A percentile compares a stretch with the other conserved stretches of the same genome.
These are phyloP conservation scores for Bujurquina vittata DNA, from an alignment of 2,113 vertebrate species.

Conservation along the genomic window DNA sequence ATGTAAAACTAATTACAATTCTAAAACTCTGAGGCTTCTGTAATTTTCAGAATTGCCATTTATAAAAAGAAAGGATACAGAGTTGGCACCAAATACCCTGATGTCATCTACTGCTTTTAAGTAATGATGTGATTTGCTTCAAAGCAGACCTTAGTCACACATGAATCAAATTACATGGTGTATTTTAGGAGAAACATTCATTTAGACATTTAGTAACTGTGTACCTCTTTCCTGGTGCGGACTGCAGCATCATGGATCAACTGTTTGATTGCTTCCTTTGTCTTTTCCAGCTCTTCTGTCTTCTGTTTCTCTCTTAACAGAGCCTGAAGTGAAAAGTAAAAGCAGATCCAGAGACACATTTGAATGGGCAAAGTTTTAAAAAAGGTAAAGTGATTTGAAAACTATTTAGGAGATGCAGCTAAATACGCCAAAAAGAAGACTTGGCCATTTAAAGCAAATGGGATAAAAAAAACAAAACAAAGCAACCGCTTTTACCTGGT, in stretches of 20 bases:
- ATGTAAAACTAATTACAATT: slow-evolving; percentile 5
- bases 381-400: neutral
- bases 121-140: neutral
- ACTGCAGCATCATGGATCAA: slow-evolving; percentile 84
- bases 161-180: neutral
- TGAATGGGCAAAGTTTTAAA: neutral
- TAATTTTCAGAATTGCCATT: neutral
- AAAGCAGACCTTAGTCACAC: slow-evolving; percentile 10
- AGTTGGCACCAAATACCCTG: neutral
- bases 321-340: slow-evolving; percentile 76
- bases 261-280: slow-evolving; percentile 85
- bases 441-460: neutral
- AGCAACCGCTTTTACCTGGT: slow-evolving; percentile 80
- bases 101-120: slow-evolving; percentile 1
- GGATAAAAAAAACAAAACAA: neutral
- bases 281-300: slow-evolving; percentile 85
- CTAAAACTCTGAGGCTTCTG: neutral
- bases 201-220: neutral
- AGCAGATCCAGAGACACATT: neutral
- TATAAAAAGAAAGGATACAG: neutral
- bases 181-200: neutral
- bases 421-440: neutral
- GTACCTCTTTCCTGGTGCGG: slow-evolving; percentile 86
- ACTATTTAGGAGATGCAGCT: neutral
- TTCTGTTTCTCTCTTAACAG: slow-evolving; percentile 90